Evolutionary conservation across 2,888 invertebrate species (phyloP).

Genomic region (Macrostomum cliftonense): DNA sequence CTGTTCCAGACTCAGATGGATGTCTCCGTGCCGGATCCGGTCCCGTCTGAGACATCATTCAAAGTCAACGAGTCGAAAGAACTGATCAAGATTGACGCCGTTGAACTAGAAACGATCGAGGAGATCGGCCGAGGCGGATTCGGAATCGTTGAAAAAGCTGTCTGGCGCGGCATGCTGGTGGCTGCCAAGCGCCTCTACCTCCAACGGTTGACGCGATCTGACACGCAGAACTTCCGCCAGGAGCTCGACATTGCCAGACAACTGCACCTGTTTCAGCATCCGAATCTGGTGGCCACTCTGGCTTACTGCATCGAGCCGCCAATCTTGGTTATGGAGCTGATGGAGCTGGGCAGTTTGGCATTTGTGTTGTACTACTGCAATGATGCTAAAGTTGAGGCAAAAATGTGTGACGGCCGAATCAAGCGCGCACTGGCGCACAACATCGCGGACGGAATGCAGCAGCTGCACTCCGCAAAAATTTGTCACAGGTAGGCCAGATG

Average conservation of each 20-base stretch:
- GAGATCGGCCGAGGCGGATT: conserved; percentile 1
- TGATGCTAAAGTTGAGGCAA: conserved; percentile 2
- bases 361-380: conserved; percentile 5
- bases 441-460: neutral
- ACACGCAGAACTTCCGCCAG: conserved; percentile 1
- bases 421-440: neutral
- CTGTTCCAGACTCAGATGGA: too few relatives aligned
- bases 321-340: conserved; percentile 5
- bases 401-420: conserved; percentile 6
- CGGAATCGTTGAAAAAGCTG: neutral
- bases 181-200: conserved; percentile 1
- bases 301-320: conserved; percentile 5
- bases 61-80: neutral
- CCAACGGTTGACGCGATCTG: neutral
- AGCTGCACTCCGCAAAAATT: neutral
- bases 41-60: neutral
- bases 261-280: conserved; percentile 3
- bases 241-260: conserved; percentile 2
- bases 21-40: neutral
- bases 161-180: neutral
- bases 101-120: neutral
- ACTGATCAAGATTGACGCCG: too few relatives aligned
- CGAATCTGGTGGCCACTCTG: conserved; percentile 1
- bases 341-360: conserved; percentile 2
- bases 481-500: neutral